These are phyloP conservation scores for Rapana venosa DNA, from an alignment of 2,888 invertebrate species.

Conservation along the genomic window DNA sequence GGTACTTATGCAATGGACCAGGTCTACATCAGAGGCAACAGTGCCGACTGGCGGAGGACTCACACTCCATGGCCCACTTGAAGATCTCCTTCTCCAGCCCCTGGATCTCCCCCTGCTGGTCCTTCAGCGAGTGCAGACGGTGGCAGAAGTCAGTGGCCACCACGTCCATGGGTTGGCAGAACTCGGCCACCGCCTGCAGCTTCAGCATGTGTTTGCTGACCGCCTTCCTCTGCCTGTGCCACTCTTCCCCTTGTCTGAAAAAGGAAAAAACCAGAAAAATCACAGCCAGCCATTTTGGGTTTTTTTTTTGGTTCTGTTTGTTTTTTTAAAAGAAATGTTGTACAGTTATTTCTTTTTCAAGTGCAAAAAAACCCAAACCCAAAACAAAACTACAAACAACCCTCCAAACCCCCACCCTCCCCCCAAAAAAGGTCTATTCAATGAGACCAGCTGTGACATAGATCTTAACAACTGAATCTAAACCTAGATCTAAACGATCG, in stretches of 20 bases:
- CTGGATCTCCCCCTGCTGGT: conserved; percentile 63
- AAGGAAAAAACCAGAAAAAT: not conserved
- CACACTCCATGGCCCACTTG: conserved; percentile 78
- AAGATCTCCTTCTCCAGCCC: conserved; percentile 75
- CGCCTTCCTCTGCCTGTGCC: conserved; percentile 74
- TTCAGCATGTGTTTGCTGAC: conserved; percentile 75
- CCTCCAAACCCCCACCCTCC: no score
- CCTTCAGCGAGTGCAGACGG: conserved; percentile 56
- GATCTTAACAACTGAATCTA: no score
- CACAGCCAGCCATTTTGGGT: no score
- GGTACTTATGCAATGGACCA: no score
- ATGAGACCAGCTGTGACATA: no score
- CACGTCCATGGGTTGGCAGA: conserved; percentile 69
- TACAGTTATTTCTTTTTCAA: no score
- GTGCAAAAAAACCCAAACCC: no score
- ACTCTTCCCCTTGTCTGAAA: conserved; percentile 76
- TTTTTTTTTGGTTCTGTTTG: no score
- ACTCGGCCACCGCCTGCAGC: conserved; percentile 71
- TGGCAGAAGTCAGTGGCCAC: conserved; percentile 74
- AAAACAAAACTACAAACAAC: no score
- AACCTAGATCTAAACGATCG: no score
- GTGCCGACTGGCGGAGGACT: conserved; percentile 49
- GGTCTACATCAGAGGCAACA: not conserved
- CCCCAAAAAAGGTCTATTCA: no score
- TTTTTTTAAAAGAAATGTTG: no score